Percentiles rank a stretch among this genome's conserved stretches.
Evolutionary conservation across 2,797 vertebrate species (phyloP).

Genomic region (Lophotriccus pileatus): DNA sequence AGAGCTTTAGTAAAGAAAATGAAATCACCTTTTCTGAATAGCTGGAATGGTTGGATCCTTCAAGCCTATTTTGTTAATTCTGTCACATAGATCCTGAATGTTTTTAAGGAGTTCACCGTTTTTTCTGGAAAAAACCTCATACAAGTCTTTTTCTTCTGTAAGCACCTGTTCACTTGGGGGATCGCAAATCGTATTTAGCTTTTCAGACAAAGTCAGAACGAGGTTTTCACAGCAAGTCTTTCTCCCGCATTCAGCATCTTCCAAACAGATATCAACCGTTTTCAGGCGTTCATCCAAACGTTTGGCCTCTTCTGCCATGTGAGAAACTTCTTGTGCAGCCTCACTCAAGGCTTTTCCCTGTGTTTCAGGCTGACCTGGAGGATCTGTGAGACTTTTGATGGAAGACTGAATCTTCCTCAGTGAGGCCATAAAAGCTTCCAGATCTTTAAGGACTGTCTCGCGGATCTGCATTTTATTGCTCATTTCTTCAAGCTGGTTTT

Average conservation of each 20-base stretch:
- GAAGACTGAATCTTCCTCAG: slow-evolving; percentile 78
- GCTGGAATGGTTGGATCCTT: slow-evolving; percentile 92
- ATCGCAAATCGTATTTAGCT: not conserved
- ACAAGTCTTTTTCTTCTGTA: slow-evolving; percentile 71
- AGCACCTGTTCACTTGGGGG: slow-evolving; percentile 10
- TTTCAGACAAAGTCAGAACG: slow-evolving; percentile 26
- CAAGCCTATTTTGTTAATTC: slow-evolving; percentile 79
- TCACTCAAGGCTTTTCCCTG: slow-evolving; percentile 67
- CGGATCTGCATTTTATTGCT: slow-evolving; percentile 78
- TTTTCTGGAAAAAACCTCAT: slow-evolving; percentile 69
- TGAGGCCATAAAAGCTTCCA: slow-evolving; percentile 86
- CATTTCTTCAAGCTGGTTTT: slow-evolving; percentile 81
- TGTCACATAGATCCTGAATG: slow-evolving; percentile 80
- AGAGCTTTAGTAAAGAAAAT: not conserved
- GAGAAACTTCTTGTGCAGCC: slow-evolving; percentile 73
- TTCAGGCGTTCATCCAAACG: slow-evolving; percentile 82
- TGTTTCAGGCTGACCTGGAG: slow-evolving; percentile 41
- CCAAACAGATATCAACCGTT: slow-evolving; percentile 73
- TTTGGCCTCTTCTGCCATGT: slow-evolving; percentile 81
- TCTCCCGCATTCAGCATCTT: slow-evolving; percentile 72
- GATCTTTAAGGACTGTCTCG: slow-evolving; percentile 78
- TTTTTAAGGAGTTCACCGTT: slow-evolving; percentile 77
- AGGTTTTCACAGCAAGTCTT: slow-evolving; percentile 65
- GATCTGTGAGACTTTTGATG: slow-evolving; percentile 48
- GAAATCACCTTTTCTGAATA: slow-evolving; percentile 86